A percentile compares a stretch with the other conserved stretches of the same genome.
Conservation (phyloP, 1,140 invertebrate genomes). For the Elysia chlorotica region DNA sequence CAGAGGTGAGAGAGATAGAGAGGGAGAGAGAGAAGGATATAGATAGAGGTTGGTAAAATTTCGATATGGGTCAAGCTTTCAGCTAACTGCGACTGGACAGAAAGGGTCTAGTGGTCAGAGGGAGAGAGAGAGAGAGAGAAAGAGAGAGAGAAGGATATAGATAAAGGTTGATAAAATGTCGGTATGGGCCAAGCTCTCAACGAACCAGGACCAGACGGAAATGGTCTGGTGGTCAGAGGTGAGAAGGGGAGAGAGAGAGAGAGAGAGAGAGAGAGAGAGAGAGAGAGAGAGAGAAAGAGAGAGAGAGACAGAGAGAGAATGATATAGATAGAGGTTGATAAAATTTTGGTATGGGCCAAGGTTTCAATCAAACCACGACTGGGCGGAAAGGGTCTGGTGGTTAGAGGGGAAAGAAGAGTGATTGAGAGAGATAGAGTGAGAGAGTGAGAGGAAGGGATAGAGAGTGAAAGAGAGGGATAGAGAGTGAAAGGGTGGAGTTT, state of each 20-base stretch:
- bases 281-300: too few relatives aligned
- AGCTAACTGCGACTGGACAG: conserved; percentile 81
- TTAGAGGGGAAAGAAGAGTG: too few relatives aligned
- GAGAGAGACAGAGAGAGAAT: too few relatives aligned
- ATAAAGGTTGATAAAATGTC: not conserved
- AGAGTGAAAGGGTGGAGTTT: too few relatives aligned
- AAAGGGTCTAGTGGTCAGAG: conserved; percentile 80
- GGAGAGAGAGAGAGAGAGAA: too few relatives aligned
- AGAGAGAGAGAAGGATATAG: not conserved
- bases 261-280: too few relatives aligned
- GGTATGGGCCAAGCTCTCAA: not conserved
- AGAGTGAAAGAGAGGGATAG: too few relatives aligned
- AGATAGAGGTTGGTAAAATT: conserved; percentile 67
- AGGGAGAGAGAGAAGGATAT: too few relatives aligned
- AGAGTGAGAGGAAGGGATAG: too few relatives aligned
- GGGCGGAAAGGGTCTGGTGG: not conserved
- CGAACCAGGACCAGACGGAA: not conserved
- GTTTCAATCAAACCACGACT: not conserved
- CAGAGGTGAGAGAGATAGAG: too few relatives aligned
- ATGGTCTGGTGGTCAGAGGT: not conserved
- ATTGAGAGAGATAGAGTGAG: too few relatives aligned
- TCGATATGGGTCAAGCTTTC: conserved; percentile 90
- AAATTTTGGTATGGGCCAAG: not conserved
- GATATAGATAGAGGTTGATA: not conserved
- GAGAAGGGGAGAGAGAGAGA: too few relatives aligned